Evolutionary conservation across 2,888 invertebrate species (phyloP).

Genomic region (Plemyria rubiginata): DNA sequence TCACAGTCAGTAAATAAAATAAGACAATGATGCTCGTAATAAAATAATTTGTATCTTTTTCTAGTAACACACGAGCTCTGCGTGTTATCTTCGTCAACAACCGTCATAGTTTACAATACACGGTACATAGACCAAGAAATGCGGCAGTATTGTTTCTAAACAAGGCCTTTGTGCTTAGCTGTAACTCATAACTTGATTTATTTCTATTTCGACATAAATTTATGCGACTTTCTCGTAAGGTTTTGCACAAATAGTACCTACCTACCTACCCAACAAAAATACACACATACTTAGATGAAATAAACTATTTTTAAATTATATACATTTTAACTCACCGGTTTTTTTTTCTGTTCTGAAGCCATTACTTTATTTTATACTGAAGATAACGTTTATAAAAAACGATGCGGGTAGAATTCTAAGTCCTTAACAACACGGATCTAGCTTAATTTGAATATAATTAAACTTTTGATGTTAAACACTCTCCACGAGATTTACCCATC

Average conservation of each 20-base stretch:
- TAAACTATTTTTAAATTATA: neutral
- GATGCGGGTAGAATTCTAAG: neutral
- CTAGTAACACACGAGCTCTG: constrained; percentile 38
- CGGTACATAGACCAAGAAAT: constrained; percentile 61
- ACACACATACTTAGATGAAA: neutral
- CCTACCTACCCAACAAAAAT: too few species aligned
- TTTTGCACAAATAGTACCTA: neutral
- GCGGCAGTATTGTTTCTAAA: constrained; percentile 76
- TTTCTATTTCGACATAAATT: constrained; percentile 48
- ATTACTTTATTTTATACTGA: neutral
- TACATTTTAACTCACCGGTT: neutral
- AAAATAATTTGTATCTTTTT: constrained; percentile 43
- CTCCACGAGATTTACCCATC: neutral
- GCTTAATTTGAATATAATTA: too few species aligned
- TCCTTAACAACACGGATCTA: too few species aligned
- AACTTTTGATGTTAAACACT: neutral
- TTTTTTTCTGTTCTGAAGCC: neutral
- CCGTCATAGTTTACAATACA: constrained; percentile 37
- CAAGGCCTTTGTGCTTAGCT: constrained; percentile 72
- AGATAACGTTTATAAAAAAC: neutral
- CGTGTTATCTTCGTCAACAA: constrained; percentile 10
- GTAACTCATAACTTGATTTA: constrained; percentile 59
- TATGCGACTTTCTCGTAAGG: constrained; percentile 9
- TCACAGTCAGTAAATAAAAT: constrained; percentile 14
- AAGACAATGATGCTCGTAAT: constrained; percentile 29